Evolutionary conservation across 2,113 vertebrate genomes (phyloP).

Genomic region (Triplophysa dalaica): DNA sequence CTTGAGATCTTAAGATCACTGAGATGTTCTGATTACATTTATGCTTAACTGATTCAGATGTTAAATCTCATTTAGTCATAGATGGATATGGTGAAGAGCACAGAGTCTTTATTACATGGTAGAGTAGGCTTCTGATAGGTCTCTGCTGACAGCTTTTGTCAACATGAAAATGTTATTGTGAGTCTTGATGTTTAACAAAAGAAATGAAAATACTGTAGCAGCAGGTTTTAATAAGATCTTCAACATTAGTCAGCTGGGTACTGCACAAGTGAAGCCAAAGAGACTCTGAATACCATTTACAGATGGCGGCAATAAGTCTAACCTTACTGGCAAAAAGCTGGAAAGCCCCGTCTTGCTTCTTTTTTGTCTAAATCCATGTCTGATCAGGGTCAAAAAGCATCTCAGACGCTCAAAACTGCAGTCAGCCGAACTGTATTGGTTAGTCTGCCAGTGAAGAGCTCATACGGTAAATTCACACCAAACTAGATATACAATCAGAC

Average conservation of each 20-base stretch:
- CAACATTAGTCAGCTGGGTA: constrained; percentile 60
- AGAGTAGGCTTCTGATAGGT: background rate
- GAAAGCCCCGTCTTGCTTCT: constrained; percentile 34
- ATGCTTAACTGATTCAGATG: background rate
- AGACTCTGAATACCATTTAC: constrained; percentile 64
- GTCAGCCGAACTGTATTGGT: constrained; percentile 5
- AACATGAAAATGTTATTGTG: constrained; percentile 55
- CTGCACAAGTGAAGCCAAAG: constrained; percentile 51
- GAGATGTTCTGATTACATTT: background rate
- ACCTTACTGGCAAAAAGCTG: constrained; percentile 33
- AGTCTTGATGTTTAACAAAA: constrained; percentile 59
- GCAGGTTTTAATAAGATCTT: constrained; percentile 66
- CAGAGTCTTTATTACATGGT: background rate
- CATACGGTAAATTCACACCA: background rate
- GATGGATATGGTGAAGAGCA: background rate
- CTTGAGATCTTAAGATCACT: background rate
- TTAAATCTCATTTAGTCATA: background rate
- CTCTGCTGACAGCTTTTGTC: constrained; percentile 13
- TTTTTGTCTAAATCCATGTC: constrained; percentile 58
- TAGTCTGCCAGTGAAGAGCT: constrained; percentile 1
- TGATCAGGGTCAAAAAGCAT: constrained; percentile 55
- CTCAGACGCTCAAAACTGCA: constrained; percentile 37
- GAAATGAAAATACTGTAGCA: constrained; percentile 62
- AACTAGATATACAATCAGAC: background rate
- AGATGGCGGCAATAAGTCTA: constrained; percentile 60